A percentile compares a stretch with the other conserved stretches of the same genome.
Evolutionary conservation across 1,140 invertebrate species (phyloP).

Genomic region (Drosophila santomea): DNA sequence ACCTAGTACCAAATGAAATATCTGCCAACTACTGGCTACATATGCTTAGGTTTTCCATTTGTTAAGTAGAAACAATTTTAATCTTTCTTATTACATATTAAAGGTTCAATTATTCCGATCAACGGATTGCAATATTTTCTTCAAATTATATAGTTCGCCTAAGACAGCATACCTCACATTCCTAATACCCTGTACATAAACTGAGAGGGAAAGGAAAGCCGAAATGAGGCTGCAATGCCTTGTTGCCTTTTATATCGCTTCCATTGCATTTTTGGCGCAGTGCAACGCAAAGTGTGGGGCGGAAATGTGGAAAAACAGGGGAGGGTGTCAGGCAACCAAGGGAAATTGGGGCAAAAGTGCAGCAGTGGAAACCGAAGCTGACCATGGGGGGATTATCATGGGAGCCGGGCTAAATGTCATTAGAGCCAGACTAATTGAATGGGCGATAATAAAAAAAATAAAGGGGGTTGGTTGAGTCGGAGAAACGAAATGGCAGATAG

Average conservation of each 20-base stretch:
- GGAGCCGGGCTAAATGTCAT: conserved; percentile 37
- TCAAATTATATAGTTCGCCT: too few relatives aligned
- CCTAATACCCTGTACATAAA: conserved; percentile 1
- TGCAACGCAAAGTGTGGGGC: conserved; percentile 20
- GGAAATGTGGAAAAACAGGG: not conserved
- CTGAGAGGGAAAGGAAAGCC: not conserved
- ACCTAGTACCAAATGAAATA: not conserved
- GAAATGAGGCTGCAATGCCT: conserved; percentile 57
- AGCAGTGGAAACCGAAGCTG: conserved; percentile 12
- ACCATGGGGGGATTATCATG: conserved; percentile 19
- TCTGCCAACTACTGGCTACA: too few relatives aligned
- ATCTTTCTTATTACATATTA: too few relatives aligned
- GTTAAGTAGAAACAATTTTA: too few relatives aligned
- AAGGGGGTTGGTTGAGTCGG: not conserved
- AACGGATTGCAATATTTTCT: too few relatives aligned
- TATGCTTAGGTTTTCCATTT: too few relatives aligned
- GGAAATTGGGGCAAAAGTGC: conserved; percentile 61
- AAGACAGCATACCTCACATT: not conserved
- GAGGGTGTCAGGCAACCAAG: not conserved
- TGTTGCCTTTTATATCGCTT: conserved; percentile 41
- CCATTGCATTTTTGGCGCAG: conserved; percentile 56
- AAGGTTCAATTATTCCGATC: too few relatives aligned
- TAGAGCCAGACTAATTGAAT: conserved; percentile 53
- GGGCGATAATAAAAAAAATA: conserved; percentile 27
- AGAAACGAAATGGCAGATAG: conserved; percentile 4